Evolutionary conservation across 2,888 invertebrate species (phyloP).

Genomic region (Ormyrus thymus): DNA sequence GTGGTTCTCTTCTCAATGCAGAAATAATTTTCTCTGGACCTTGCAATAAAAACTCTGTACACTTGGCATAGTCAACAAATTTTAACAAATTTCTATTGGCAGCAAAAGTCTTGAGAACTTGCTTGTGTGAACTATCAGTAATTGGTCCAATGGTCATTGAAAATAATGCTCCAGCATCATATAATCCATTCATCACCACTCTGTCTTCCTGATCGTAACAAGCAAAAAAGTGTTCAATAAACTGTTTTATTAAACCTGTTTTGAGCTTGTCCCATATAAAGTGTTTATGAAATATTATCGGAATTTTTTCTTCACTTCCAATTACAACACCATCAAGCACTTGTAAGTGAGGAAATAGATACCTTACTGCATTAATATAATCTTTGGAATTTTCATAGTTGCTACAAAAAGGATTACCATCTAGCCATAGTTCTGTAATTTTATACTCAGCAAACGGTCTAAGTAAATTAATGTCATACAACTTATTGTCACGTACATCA

Average conservation of each 20-base stretch:
- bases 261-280: slow-evolving; percentile 65
- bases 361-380: slow-evolving; percentile 66
- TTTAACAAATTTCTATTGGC: slow-evolving; percentile 71
- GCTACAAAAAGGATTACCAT: slow-evolving; percentile 71
- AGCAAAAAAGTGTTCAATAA: slow-evolving; percentile 69
- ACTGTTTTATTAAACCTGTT: slow-evolving; percentile 68
- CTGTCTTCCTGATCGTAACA: slow-evolving; percentile 71
- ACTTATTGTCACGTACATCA: slow-evolving; percentile 68
- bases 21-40: slow-evolving; percentile 71
- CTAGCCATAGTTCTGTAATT: slow-evolving; percentile 70
- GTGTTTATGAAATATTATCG: slow-evolving; percentile 62
- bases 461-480: slow-evolving; percentile 64
- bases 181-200: slow-evolving; percentile 68
- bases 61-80: slow-evolving; percentile 72
- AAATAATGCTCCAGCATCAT: slow-evolving; percentile 69
- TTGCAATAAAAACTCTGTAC: slow-evolving; percentile 68
- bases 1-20: slow-evolving; percentile 65
- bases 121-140: slow-evolving; percentile 66
- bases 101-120: slow-evolving; percentile 66
- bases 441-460: slow-evolving; percentile 68
- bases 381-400: slow-evolving; percentile 64
- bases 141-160: slow-evolving; percentile 69
- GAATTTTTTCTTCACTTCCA: slow-evolving; percentile 64
- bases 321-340: slow-evolving; percentile 69
- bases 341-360: slow-evolving; percentile 68